Evolutionary conservation across 2,888 invertebrate species (phyloP).

Genomic region (Troglohyphantes excavatus): DNA sequence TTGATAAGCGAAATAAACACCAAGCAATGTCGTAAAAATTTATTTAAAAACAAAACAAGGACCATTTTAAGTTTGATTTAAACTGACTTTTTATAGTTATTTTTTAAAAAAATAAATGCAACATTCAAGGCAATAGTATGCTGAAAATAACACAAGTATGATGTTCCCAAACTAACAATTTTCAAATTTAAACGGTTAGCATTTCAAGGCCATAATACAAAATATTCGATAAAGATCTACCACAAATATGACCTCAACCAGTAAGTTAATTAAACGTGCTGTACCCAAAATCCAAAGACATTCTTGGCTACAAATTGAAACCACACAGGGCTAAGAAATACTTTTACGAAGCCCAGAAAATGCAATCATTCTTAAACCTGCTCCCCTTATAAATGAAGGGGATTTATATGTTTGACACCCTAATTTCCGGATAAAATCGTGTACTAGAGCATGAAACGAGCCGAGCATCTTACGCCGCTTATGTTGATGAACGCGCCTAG

Average conservation of each 20-base stretch:
- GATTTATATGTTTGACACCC: slow-evolving; percentile 4
- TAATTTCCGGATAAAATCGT: slow-evolving; percentile 6
- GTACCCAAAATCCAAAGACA: too few relatives aligned
- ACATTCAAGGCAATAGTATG: too few relatives aligned
- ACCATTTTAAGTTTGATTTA: too few relatives aligned
- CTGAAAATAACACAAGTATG: too few relatives aligned
- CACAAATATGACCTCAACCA: neutral
- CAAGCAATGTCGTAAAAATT: too few relatives aligned
- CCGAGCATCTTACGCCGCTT: neutral
- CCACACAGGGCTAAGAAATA: neutral
- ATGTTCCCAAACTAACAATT: neutral
- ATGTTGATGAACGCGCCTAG: neutral
- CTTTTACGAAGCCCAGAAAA: neutral
- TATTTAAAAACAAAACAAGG: too few relatives aligned
- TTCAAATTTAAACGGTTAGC: neutral
- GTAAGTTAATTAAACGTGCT: neutral
- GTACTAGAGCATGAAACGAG: slow-evolving; percentile 9
- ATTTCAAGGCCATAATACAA: neutral
- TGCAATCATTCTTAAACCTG: slow-evolving; percentile 5
- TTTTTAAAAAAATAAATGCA: too few relatives aligned
- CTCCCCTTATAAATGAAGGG: neutral
- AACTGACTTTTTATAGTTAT: too few relatives aligned
- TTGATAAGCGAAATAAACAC: too few relatives aligned
- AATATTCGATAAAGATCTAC: neutral
- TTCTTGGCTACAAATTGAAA: neutral